Evolutionary conservation across 2,888 invertebrate species (phyloP).

Genomic region (Chrysopilus asiliformis): DNA sequence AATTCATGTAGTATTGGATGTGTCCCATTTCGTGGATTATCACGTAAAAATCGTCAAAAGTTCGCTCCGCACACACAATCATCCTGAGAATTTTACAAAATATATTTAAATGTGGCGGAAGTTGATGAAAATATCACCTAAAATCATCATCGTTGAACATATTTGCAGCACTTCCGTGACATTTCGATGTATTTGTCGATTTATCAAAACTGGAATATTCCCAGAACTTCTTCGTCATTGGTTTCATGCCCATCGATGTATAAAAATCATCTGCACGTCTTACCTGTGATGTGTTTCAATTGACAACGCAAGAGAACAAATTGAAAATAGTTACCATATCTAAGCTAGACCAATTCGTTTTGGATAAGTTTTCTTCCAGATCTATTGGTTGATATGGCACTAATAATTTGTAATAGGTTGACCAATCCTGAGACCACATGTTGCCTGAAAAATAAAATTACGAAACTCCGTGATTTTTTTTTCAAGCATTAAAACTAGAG

Average conservation of each 20-base stretch:
- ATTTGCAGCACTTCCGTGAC: constrained; percentile 61
- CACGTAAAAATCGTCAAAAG: constrained; percentile 49
- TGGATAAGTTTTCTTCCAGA: constrained; percentile 40
- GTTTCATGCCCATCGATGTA: constrained; percentile 46
- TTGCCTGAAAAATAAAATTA: constrained; percentile 38
- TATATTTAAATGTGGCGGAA: background rate
- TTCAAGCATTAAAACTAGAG: no score
- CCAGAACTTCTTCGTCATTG: constrained; percentile 51
- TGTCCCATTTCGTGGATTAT: constrained; percentile 65
- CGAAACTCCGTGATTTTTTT: no score
- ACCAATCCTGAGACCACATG: constrained; percentile 63
- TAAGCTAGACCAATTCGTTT: constrained; percentile 41
- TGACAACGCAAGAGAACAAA: background rate
- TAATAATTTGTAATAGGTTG: constrained; percentile 42
- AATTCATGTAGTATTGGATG: constrained; percentile 59
- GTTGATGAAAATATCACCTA: constrained; percentile 36
- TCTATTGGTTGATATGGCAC: constrained; percentile 37
- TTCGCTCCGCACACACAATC: constrained; percentile 47
- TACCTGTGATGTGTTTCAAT: constrained; percentile 10
- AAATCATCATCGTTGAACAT: constrained; percentile 52
- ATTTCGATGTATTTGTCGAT: constrained; percentile 35
- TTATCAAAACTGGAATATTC: constrained; percentile 41
- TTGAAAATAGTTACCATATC: constrained; percentile 42
- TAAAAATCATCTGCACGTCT: constrained; percentile 53
- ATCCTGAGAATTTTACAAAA: constrained; percentile 37